Conservation (phyloP, 1,140 invertebrate genomes). For the Leptinotarsa defecta region DNA sequence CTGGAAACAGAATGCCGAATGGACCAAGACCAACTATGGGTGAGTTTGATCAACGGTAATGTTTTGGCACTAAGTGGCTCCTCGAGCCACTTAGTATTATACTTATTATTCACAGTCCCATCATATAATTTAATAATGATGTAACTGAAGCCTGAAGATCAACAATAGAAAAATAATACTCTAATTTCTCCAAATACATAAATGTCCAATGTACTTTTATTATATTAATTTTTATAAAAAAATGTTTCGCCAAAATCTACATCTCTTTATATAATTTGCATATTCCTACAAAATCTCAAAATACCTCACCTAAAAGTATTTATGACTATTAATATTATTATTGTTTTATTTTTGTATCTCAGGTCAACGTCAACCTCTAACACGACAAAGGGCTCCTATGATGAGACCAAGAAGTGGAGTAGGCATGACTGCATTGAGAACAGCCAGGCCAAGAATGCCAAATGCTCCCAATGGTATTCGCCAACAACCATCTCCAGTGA, state of each 20-base stretch:
- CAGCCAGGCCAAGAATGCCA: conserved; percentile 38
- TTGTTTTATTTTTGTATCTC: background rate
- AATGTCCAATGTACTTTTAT: too few species aligned
- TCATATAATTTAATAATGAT: too few species aligned
- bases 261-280: too few species aligned
- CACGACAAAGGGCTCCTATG: conserved; percentile 41
- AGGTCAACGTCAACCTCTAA: conserved; percentile 30
- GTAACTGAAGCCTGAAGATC: too few species aligned
- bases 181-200: background rate
- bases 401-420: conserved; percentile 37
- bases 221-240: too few species aligned
- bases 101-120: too few species aligned
- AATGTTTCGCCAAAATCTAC: too few species aligned
- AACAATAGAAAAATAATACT: background rate
- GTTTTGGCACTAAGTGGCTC: too few species aligned
- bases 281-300: too few species aligned
- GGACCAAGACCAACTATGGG: conserved; percentile 30
- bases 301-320: too few species aligned
- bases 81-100: too few species aligned
- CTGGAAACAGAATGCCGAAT: conserved; percentile 40
- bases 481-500: conserved; percentile 34
- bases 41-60: background rate
- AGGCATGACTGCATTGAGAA: conserved; percentile 23
- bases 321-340: background rate
- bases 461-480: conserved; percentile 31